Conservation (phyloP, 2,797 vertebrate genomes). For the Amniataba percoides region DNA sequence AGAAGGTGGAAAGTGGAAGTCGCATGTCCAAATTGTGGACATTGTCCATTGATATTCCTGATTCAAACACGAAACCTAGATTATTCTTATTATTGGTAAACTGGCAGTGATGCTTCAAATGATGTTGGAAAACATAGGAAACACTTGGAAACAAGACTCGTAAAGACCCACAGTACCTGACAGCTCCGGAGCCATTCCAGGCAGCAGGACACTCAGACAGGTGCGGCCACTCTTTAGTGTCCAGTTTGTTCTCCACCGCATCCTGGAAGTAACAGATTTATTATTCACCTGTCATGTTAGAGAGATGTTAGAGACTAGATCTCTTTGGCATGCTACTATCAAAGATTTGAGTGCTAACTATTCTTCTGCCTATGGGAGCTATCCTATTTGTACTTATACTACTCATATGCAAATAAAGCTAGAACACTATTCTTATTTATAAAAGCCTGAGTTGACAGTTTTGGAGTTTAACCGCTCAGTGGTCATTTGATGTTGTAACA, state of each 20-base stretch:
- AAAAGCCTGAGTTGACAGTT: neutral
- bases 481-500: neutral
- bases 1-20: accelerated
- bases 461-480: neutral
- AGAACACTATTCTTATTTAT: neutral
- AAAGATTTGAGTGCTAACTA: neutral
- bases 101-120: neutral
- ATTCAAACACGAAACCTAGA: no score
- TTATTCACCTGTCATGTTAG: neutral
- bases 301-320: neutral
- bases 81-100: neutral
- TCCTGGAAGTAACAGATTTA: conserved; percentile 83
- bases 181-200: conserved; percentile 96
- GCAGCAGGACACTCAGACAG: conserved; percentile 92
- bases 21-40: neutral
- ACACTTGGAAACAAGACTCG: neutral
- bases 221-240: conserved; percentile 93
- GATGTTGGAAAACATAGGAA: neutral
- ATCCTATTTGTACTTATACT: neutral
- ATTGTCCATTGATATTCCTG: no score
- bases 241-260: conserved; percentile 95
- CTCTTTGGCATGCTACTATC: neutral
- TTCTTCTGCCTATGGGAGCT: neutral
- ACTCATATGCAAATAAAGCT: neutral
- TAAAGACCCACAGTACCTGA: conserved; percentile 86